Base-by-base conservation (phyloP, 2,797 vertebrate genomes). In the Lagodon rhomboides region DNA sequence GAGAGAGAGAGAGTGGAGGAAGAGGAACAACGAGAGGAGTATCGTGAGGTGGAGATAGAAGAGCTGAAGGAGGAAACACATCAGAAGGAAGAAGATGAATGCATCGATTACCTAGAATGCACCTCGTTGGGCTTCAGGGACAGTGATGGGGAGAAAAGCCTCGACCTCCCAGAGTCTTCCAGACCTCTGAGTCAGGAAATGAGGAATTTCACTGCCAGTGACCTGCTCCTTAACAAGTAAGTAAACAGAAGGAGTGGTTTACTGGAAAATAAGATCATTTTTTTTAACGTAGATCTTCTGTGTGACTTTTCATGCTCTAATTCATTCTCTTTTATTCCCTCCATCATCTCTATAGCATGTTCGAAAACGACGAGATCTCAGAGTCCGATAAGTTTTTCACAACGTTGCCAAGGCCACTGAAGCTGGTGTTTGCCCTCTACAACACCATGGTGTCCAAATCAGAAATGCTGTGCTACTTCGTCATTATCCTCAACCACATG, bases 181-280 rank as follows among this genome's bases (percentile, higher is more conserved):
- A 90, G 82, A 73, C 87, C 80, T 15, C 83, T 93, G 30, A 93
- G 81, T 83, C 83, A 94, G 75, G 80, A 93, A 77, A 93, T 91
- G 15, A 91, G 92, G 76, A 88, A 77, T 18, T 87, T 95, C 46
- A 93, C 95, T n/a, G 95, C 95, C 82, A 95, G 95, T 2, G 93
- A 95, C 79, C 87, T 95, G 58, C 89, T 95, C 61, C 92, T 95
- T 27, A 95, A 94, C 91, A 96, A 95, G 95, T 96, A 82, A 95
- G 94, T 93, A 3, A 4, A 70, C 16, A 59, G 46, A 38, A 30
- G 16, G 38, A 38, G 8, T 11, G 38, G 72, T 44, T 55, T 0
- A 12, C 18, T 46, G 17, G 1, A 54, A 41, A 56, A 49, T 3
- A 72, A 58, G 9, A 25, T 46, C 22, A 25, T 41, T 30, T 43